Base-by-base conservation (phyloP, 2,797 vertebrate species). In the Podarcis siculus region DNA sequence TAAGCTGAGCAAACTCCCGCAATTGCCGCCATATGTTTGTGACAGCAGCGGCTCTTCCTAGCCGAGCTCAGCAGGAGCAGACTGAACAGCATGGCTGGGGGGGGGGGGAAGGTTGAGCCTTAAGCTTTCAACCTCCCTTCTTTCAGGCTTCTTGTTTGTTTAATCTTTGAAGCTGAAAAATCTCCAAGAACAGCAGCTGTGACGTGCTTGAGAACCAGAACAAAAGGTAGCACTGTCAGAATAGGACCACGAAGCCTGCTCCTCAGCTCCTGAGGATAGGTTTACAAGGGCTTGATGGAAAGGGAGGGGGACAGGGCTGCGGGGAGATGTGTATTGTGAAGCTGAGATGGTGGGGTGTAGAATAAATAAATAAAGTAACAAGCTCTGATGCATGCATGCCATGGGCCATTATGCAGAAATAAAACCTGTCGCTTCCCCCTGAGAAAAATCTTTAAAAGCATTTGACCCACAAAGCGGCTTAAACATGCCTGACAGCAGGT, bases 21-120 rank as follows among this genome's bases (percentile, higher is more conserved):
- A 79, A 0, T 82, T 88, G n/a, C 19, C 71, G 23, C 12, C 83
- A 49, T 87, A 79, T 87, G 55, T 72, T 94, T 91, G 71, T 89
- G 72, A 66, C 25, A 79, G 32, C 45, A 90, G 73, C 9, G 19
- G 69, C 12, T 3, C 4, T 79, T 82, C 89, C 82, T 77, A 76
- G 37, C n/a, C 4, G 88, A 88, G 55, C 42, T 55, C 39, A n/a
- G 9, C 45, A 25, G 73, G 71, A 84, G 12, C 77, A 77, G 78
- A n/a, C 73, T 67, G 7, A 90, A 67, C 10, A 27, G 86, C 21
- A 78, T 37, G 17, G 73, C 17, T 35, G 25, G 0, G 25, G 58
- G 0, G 69, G 49, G 8, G 49, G 49, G 49, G 1, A 3, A 13
- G n/a, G 8, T 42, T 55, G 49, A 55, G 49, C 49, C 49, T 64